Conservation (phyloP, 2,888 invertebrate species). For the Octodonta nipae region DNA sequence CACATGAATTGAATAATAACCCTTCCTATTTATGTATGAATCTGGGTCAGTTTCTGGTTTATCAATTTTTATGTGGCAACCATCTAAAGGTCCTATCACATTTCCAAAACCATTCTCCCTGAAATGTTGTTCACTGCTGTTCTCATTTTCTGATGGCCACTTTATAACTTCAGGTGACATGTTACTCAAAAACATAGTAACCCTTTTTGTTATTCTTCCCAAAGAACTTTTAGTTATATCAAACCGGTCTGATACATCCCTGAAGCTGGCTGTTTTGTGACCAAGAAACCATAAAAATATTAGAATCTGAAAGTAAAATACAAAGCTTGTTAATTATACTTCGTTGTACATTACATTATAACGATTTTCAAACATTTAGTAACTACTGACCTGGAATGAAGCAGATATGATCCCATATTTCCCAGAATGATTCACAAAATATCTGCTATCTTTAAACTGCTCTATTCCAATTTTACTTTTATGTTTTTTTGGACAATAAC, state of each 20-base stretch:
- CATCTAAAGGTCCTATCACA: conserved; percentile 11
- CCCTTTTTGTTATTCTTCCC: background rate
- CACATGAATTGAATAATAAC: conserved; percentile 9
- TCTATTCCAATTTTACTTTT: too few species aligned
- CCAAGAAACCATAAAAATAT: conserved; percentile 1
- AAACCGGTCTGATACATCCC: conserved; percentile 4
- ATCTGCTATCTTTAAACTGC: too few species aligned
- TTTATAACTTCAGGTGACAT: conserved; percentile 2
- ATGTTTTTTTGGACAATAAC: too few species aligned
- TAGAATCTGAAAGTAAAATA: too few species aligned
- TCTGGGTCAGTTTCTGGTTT: conserved; percentile 7
- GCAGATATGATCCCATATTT: too few species aligned
- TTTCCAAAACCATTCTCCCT: conserved; percentile 5
- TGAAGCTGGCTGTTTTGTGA: background rate
- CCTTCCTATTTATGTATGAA: conserved; percentile 8
- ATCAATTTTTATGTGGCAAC: conserved; percentile 10
- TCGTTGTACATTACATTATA: too few species aligned
- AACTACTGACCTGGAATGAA: too few species aligned
- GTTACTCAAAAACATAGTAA: conserved; percentile 2
- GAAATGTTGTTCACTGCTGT: background rate
- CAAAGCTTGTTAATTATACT: too few species aligned
- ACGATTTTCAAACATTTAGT: too few species aligned
- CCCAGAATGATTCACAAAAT: too few species aligned
- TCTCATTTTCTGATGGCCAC: conserved; percentile 4
- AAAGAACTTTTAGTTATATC: conserved; percentile 2